Evolutionary conservation across 2,113 vertebrate species (phyloP).

Genomic region (Hiodon alosoides): DNA sequence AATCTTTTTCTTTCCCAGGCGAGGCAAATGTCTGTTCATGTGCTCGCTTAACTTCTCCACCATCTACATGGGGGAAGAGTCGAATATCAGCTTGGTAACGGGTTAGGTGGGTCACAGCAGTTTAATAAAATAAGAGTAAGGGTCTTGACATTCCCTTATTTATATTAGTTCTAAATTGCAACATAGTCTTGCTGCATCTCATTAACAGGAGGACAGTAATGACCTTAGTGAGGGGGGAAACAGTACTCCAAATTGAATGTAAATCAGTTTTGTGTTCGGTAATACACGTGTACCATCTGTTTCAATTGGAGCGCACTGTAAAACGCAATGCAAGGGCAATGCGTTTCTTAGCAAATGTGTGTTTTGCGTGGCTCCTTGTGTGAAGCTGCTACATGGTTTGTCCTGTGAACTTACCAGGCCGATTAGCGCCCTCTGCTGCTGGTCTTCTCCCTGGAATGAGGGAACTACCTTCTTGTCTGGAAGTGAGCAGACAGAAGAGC

Average conservation of each 20-base stretch:
- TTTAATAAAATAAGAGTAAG: too few species aligned
- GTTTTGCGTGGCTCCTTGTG: not conserved
- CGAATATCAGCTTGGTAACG: not conserved
- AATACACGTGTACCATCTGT: not conserved
- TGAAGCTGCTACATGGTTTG: not conserved
- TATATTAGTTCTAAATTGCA: not conserved
- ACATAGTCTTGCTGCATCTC: not conserved
- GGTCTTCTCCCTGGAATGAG: conserved; percentile 88
- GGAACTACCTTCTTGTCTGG: conserved; percentile 76
- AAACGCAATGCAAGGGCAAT: not conserved
- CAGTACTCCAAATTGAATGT: not conserved
- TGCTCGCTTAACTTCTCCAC: conserved; percentile 86
- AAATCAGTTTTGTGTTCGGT: too few species aligned
- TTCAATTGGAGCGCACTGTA: not conserved
- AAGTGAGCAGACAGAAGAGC: conserved; percentile 16
- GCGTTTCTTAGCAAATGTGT: too few species aligned
- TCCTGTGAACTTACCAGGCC: conserved; percentile 73
- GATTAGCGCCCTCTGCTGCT: conserved; percentile 73
- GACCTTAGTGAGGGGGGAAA: not conserved
- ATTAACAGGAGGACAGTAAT: not conserved
- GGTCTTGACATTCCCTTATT: too few species aligned
- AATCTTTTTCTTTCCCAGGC: conserved; percentile 81
- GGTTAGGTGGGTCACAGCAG: too few species aligned
- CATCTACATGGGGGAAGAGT: conserved; percentile 60
- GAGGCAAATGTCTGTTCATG: conserved; percentile 75